A percentile compares a stretch with the other conserved stretches of the same genome.
These are phyloP conservation scores for Tenthredo mesomela DNA, from an alignment of 2,888 invertebrate genomes.

Conservation along the genomic window DNA sequence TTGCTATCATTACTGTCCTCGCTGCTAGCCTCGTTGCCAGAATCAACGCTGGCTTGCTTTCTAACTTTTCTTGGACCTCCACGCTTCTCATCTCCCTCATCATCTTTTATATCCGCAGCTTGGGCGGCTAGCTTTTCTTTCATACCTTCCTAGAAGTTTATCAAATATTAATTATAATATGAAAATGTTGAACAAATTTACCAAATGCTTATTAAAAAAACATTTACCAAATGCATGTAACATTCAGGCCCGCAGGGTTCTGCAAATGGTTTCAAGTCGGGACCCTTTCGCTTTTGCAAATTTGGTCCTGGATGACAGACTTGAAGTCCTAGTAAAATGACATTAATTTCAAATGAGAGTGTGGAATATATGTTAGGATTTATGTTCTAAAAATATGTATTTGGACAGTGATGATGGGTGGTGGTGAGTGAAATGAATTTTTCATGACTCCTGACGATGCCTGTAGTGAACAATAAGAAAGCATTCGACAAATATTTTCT, in stretches of 20 bases:
- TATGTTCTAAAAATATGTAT: conserved; percentile 40
- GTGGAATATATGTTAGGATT: neutral
- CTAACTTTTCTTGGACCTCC: conserved; percentile 80
- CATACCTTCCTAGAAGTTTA: conserved; percentile 86
- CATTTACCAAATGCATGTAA: conserved; percentile 90
- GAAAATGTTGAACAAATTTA: conserved; percentile 10
- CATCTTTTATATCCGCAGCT: conserved; percentile 81
- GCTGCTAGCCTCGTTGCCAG: conserved; percentile 95
- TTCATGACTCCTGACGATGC: conserved; percentile 60
- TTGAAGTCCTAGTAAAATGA: conserved; percentile 84
- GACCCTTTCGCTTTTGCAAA: conserved; percentile 91
- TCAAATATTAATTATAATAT: neutral
- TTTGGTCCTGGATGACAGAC: conserved; percentile 96
- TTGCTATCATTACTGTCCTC: conserved; percentile 97
- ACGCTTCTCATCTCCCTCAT: conserved; percentile 78
- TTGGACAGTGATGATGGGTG: conserved; percentile 54
- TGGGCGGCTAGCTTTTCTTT: conserved; percentile 88
- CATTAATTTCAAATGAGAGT: neutral
- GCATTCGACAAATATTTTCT: conserved; percentile 60
- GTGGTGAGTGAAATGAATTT: conserved; percentile 61
- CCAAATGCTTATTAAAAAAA: neutral
- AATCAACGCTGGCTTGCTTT: conserved; percentile 87
- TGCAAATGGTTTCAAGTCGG: conserved; percentile 91
- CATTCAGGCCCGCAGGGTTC: conserved; percentile 94
- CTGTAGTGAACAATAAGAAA: conserved; percentile 67